Evolutionary conservation across 2,888 invertebrate genomes (phyloP), one percentile per base, ranked within the genome.

Genomic region (Syritta pipiens): DNA sequence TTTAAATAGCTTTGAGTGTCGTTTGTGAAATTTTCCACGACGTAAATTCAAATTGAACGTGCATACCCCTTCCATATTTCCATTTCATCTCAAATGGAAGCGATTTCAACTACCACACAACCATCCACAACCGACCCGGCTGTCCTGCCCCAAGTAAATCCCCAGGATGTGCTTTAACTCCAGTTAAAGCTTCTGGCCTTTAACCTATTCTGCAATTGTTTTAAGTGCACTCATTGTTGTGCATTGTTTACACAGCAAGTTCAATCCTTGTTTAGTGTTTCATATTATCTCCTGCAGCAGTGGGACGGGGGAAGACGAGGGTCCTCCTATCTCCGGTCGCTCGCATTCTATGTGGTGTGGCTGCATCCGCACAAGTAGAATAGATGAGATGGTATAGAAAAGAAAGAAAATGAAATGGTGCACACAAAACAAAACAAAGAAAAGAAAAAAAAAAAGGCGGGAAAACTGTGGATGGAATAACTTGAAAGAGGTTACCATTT

Each of bases 161-260:
- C 63, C 30, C 42, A 10, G 32, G 35, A 46, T 17, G 55, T 24
- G 12, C 59, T 60, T 62, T 65, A 51, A 35, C 53, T 37, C 37
- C 46, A 44, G 20, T 51, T 44, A 40, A 62, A 30, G 67, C 48
- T 60, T 12, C 60, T 60, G 35, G 59, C 67, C 40, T 62, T 49
- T 67, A 79, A 74, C 74, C 74, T 60, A 53, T 55, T 74, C 67
- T 74, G 55, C 74, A 79, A 79, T 79, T 79, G 79, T 79, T 74
- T 68, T 62, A 74, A 79, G 74, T 79, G 79, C 74, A 68, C 74
- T 79, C 32, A 79, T 79, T 79, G 79, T 68, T 79, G 67, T 74
- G 60, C 42, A 68, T 57, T 74, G 79, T 57, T 74, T 72, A 74
- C 79, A 79, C 37, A 57, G 67, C 62, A 60, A 79, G 79, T 79